Evolutionary conservation across 2,113 vertebrate species (phyloP).

Genomic region (Columba janthina): DNA sequence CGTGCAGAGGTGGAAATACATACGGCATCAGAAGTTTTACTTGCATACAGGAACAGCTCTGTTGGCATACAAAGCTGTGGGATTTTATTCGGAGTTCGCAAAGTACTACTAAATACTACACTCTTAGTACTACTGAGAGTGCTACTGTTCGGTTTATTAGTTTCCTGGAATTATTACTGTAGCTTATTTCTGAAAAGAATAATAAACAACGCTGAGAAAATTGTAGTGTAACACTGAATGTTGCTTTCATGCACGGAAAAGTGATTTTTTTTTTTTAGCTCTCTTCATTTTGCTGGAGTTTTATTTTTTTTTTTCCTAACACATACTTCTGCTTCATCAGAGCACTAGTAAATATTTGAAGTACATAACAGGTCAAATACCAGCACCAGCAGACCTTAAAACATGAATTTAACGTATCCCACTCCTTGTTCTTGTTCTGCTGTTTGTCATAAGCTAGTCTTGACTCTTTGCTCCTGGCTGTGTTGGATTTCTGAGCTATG

Average conservation of each 20-base stretch:
- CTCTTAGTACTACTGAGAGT: not conserved
- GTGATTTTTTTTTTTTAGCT: not conserved
- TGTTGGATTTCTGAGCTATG: not conserved
- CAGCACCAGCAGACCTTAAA: not conserved
- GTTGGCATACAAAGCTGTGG: not conserved
- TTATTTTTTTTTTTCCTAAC: not conserved
- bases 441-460: not conserved
- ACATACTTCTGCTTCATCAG: not conserved
- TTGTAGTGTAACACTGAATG: not conserved
- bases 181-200: slow-evolving; percentile 54
- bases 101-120: not conserved
- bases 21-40: not conserved
- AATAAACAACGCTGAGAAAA: slow-evolving; percentile 50
- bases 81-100: slow-evolving; percentile 7
- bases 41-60: not conserved
- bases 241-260: not conserved
- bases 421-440: not conserved
- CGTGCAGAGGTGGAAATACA: not conserved
- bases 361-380: not conserved
- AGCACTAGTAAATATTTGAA: not conserved
- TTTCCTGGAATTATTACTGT: slow-evolving; percentile 60
- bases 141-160: slow-evolving; percentile 45
- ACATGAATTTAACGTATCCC: not conserved
- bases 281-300: not conserved
- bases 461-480: not conserved